Percentiles rank a stretch among this genome's conserved stretches.
phyloP scores from a whole-genome alignment of 2,888 invertebrate genomes.

The Xestia xanthographa region DNA sequence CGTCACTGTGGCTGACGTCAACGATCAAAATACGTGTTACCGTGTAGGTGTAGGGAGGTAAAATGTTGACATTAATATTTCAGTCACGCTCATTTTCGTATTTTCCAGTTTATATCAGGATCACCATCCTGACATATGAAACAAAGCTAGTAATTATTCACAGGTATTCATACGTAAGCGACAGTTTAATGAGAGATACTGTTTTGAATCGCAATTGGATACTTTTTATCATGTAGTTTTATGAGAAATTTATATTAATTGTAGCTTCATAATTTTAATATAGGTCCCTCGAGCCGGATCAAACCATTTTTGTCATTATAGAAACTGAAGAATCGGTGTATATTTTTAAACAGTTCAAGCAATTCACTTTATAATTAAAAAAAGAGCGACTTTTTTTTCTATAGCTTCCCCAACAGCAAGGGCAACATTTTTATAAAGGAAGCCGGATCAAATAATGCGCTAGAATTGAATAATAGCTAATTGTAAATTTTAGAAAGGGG shows the following conservation, averaged over 20 bases:
- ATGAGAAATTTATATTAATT: neutral
- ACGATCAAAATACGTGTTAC: constrained; percentile 13
- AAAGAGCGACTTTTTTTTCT: constrained; percentile 16
- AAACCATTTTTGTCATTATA: neutral
- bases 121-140: constrained; percentile 44
- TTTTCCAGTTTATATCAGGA: constrained; percentile 40
- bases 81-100: constrained; percentile 24
- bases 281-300: constrained; percentile 15
- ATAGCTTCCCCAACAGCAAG: neutral
- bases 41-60: constrained; percentile 15
- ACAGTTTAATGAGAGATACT: constrained; percentile 5
- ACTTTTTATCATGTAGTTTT: neutral
- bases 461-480: neutral
- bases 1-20: constrained; percentile 47
- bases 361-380: neutral
- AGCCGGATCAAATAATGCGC: neutral
- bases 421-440: constrained; percentile 1
- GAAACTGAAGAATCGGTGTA: neutral
- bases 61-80: constrained; percentile 39
- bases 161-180: constrained; percentile 2
- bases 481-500: constrained; percentile 20
- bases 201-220: constrained; percentile 7
- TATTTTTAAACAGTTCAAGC: neutral
- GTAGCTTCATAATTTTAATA: neutral
- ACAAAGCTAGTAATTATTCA: constrained; percentile 31